A percentile compares a stretch with the other conserved stretches of the same genome.
These are phyloP conservation scores for Zygothrica quintamaculata DNA, from an alignment of 2,888 invertebrate species.

Conservation along the genomic window DNA sequence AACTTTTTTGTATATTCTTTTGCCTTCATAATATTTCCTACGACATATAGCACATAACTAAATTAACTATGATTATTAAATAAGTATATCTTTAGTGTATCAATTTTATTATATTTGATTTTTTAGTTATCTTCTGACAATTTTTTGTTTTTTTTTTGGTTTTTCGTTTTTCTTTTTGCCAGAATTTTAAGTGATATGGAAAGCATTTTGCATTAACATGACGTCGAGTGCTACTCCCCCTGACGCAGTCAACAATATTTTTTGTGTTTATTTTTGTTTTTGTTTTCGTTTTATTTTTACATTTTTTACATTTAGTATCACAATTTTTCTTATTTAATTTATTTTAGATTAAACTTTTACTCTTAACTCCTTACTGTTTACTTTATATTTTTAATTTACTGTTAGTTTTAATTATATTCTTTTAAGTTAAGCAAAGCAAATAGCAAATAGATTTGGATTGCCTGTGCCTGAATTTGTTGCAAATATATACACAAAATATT, in stretches of 20 bases:
- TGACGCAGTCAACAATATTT: constrained; percentile 41
- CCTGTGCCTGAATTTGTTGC: constrained; percentile 44
- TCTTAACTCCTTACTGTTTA: too few species aligned
- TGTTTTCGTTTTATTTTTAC: constrained; percentile 28
- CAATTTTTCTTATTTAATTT: constrained; percentile 66
- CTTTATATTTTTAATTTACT: constrained; percentile 20
- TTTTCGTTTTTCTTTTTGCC: constrained; percentile 39
- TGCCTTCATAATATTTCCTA: too few species aligned
- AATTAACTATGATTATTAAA: constrained; percentile 75
- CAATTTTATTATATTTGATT: constrained; percentile 17
- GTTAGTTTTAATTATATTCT: constrained; percentile 45
- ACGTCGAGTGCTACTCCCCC: constrained; percentile 42
- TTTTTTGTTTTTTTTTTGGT: constrained; percentile 18
- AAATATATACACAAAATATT: constrained; percentile 62
- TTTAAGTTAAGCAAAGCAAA: constrained; percentile 58
- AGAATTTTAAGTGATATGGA: constrained; percentile 70
- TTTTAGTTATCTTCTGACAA: constrained; percentile 41
- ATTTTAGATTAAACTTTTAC: too few species aligned
- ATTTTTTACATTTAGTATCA: constrained; percentile 79
- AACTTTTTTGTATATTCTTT: constrained; percentile 23
- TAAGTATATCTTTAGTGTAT: constrained; percentile 42
- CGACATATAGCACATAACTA: too few species aligned
- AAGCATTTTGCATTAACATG: constrained; percentile 67
- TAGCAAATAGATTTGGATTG: constrained; percentile 52
- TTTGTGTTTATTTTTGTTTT: constrained; percentile 33